These are phyloP conservation scores for Metopolophium dirhodum DNA, from an alignment of 1,140 invertebrate genomes.

Conservation along the genomic window DNA sequence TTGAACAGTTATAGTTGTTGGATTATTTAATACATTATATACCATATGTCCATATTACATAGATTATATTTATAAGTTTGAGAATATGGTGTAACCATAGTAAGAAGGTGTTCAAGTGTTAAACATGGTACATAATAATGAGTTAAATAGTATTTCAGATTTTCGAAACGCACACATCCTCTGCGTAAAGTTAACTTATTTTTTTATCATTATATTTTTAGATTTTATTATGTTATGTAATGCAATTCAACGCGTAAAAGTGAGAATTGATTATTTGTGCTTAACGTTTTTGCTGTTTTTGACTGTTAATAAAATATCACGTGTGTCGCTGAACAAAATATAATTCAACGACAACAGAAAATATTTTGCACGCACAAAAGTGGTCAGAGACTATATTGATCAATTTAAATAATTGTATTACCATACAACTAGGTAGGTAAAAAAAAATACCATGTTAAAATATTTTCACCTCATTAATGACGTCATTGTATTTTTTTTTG, in stretches of 20 bases:
- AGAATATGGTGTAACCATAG: not conserved
- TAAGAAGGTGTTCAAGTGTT: not conserved
- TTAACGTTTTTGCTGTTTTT: not conserved
- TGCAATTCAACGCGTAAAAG: not conserved
- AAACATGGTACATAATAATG: not conserved
- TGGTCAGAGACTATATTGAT: constrained; percentile 6
- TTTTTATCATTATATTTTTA: not conserved
- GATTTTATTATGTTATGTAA: not conserved
- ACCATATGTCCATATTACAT: too few relatives aligned
- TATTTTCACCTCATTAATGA: constrained; percentile 19
- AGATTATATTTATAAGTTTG: not conserved
- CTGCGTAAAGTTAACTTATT: not conserved
- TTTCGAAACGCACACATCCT: not conserved
- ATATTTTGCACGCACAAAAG: not conserved
- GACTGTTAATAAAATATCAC: not conserved
- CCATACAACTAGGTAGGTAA: not conserved
- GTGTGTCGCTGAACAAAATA: not conserved
- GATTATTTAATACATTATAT: not conserved
- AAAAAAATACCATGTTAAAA: not conserved
- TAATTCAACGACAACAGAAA: not conserved
- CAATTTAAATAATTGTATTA: constrained; percentile 2
- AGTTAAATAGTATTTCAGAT: not conserved
- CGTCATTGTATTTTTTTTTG: not conserved
- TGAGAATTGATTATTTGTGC: not conserved
- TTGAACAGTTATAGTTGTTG: not conserved